A percentile compares a stretch with the other conserved stretches of the same genome.
phyloP scores from a whole-genome alignment of 2,113 vertebrate genomes.

The Ariopsis seemanni region DNA sequence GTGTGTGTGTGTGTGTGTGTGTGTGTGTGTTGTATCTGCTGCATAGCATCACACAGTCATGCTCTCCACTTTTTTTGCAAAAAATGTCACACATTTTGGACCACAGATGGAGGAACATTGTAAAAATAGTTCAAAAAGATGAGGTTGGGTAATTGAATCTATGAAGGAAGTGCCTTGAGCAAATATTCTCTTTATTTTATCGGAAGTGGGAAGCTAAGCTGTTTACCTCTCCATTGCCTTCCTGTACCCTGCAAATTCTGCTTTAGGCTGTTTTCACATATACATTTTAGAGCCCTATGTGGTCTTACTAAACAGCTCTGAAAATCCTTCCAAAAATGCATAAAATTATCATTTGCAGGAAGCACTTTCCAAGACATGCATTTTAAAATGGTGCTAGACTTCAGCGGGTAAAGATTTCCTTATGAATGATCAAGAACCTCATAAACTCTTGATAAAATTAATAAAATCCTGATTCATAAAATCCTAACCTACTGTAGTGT shows the following conservation, averaged over 20 bases:
- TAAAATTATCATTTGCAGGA: not conserved
- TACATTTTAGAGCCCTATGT: conserved; percentile 10
- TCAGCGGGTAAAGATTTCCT: not conserved
- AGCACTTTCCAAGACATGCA: not conserved
- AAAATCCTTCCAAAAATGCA: not conserved
- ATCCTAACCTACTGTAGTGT: not conserved
- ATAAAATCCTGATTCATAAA: not conserved
- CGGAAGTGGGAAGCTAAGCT: conserved; percentile 12
- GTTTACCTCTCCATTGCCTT: conserved; percentile 32
- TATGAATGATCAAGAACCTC: not conserved
- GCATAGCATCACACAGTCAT: conserved; percentile 12
- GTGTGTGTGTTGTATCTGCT: not conserved
- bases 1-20: not conserved
- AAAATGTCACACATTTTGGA: conserved; percentile 35
- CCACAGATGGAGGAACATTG: conserved; percentile 25
- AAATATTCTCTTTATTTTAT: conserved; percentile 35
- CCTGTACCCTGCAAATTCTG: conserved; percentile 3
- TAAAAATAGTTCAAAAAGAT: conserved; percentile 39
- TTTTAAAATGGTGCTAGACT: not conserved
- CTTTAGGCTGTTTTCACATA: conserved; percentile 23
- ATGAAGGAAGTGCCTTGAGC: conserved; percentile 32
- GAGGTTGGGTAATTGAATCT: conserved; percentile 43
- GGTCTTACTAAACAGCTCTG: not conserved
- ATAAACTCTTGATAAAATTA: not conserved
- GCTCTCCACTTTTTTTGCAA: conserved; percentile 4